Base-by-base conservation (phyloP, 2,797 vertebrate genomes). In the Lithobates sylvaticus region DNA sequence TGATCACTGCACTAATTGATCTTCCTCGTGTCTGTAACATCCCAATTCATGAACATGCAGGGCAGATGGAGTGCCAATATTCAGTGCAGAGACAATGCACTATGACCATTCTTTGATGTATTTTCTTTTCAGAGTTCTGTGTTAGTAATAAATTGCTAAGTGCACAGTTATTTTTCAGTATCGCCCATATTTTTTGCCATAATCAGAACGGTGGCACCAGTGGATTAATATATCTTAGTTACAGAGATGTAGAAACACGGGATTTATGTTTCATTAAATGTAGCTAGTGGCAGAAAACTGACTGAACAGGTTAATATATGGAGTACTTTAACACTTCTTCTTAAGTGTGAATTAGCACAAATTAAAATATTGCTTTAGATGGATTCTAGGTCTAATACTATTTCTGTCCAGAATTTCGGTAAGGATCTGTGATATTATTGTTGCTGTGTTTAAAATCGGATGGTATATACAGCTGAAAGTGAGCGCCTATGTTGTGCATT, bases 241-340 rank as follows among this genome's bases (percentile, higher is more conserved):
- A 15, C 42, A 6, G 26, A 9, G 61, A 61, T 29, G n/a, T 10
- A 78, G n/a, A 78, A 39, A 68, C 26, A 68, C 64, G 29, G 6
- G n/a, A 79, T 79, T 68, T 4, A 79, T 79, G 34, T 79, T 79
- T 78, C n/a, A 9, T 67, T 67, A 42, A 65, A 67, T 67, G 76
- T 10, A 67, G 67, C 77, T 47, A 13, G 77, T 68, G 77, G 16
- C 64, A 68, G 4, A 29, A 67, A 27, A 54, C 64, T 21, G 26
- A 79, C 44, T 44, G 44, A 18, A 44, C n/a, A 44, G 36, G 64
- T 68, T 79, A 79, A 79, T 36, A 47, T 29, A 79, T 65, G 26
- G 64, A 5, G 23, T 44, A 67, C n/a, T 68, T 68, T n/a, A 79
- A 68, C 77, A 79, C 77, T 79, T 65, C 26, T 21, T 65, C 21